phyloP scores from a whole-genome alignment of 2,113 vertebrate species.

The Bettongia penicillata region DNA sequence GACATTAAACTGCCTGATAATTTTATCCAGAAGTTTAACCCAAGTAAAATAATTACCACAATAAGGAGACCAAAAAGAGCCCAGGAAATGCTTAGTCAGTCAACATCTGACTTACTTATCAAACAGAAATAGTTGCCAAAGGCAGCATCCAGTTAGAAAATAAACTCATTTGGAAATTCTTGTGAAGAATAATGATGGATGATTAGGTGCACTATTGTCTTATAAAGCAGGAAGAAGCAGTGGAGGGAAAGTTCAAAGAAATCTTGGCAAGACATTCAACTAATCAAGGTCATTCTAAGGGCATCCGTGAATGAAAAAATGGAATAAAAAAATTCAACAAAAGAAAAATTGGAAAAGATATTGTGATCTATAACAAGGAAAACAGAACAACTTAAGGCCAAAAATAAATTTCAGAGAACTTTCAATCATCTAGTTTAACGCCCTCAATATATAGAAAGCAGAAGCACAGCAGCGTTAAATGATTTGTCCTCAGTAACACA shows the following conservation, averaged over 20 bases:
- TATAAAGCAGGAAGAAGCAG: background rate
- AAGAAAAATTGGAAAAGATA: background rate
- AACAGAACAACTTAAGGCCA: background rate
- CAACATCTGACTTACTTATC: background rate
- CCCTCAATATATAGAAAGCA: background rate
- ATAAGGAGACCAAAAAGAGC: background rate
- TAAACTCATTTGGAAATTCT: background rate
- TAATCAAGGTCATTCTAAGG: background rate
- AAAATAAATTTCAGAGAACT: background rate
- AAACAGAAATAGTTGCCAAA: background rate
- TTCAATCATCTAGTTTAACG: background rate
- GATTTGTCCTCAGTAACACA: background rate
- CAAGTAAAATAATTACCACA: background rate
- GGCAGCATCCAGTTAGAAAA: background rate
- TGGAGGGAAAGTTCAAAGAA: background rate
- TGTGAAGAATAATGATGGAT: background rate
- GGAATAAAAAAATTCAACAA: background rate
- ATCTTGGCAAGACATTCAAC: background rate
- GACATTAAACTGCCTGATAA: background rate
- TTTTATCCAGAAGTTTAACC: background rate
- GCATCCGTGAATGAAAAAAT: background rate
- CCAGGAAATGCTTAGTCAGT: background rate
- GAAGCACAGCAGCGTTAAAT: background rate
- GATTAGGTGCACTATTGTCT: background rate
- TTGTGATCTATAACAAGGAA: background rate